Evolutionary conservation across 2,797 vertebrate species (phyloP).

Genomic region (Geotrypetes seraphini): DNA sequence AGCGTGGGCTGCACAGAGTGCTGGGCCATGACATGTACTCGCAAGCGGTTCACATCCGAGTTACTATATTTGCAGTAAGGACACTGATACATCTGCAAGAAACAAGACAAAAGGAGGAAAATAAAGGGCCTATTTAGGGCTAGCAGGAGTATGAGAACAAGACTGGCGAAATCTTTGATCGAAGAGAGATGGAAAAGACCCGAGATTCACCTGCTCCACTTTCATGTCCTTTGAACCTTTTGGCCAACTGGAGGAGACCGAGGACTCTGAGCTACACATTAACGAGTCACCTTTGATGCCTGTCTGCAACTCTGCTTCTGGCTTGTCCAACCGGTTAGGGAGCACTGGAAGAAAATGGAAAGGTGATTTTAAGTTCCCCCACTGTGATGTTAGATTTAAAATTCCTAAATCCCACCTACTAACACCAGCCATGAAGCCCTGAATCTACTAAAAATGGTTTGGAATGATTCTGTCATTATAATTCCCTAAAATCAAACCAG

Average conservation of each 20-base stretch:
- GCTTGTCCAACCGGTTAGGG: conserved; percentile 72
- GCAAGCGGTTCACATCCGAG: conserved; percentile 86
- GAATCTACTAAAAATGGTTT: too few species aligned
- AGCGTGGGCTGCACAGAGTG: conserved; percentile 96
- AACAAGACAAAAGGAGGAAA: conserved; percentile 8
- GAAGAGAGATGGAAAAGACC: too few species aligned
- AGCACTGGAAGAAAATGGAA: conserved; percentile 48
- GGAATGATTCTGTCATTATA: too few species aligned
- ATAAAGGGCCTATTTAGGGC: too few species aligned
- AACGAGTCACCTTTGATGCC: conserved; percentile 78
- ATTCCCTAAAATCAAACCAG: too few species aligned
- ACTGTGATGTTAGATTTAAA: too few species aligned
- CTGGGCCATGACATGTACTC: conserved; percentile 97
- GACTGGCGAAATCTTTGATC: too few species aligned
- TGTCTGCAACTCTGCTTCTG: conserved; percentile 70
- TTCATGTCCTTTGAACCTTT: conserved; percentile 80
- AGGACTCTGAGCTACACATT: conserved; percentile 71
- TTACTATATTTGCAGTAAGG: conserved; percentile 98
- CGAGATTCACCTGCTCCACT: conserved; percentile 90
- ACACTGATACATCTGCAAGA: conserved; percentile 87
- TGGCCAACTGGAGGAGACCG: conserved; percentile 79
- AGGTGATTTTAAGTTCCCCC: too few species aligned
- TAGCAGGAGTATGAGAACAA: too few species aligned
- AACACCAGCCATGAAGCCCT: too few species aligned
- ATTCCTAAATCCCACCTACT: too few species aligned